Percentiles rank a stretch among this genome's conserved stretches.
These are phyloP conservation scores for Branchinecta lindahli DNA, from an alignment of 1,140 invertebrate species.

Conservation along the genomic window DNA sequence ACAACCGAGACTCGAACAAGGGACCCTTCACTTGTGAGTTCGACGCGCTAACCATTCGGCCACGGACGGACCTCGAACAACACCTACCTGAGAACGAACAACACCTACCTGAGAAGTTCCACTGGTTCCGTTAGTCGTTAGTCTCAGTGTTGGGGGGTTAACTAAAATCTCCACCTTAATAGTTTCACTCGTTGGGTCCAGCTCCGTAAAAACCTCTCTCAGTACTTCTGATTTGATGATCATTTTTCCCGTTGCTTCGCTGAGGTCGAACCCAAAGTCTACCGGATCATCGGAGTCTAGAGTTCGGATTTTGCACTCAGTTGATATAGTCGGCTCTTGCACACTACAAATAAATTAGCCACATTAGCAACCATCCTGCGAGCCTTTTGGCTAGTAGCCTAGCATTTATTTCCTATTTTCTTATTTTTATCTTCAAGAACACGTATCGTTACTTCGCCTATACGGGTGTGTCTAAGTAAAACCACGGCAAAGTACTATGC, in stretches of 20 bases:
- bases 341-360: neutral
- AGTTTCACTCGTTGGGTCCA: neutral
- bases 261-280: neutral
- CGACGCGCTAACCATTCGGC: too few species aligned
- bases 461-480: too few species aligned
- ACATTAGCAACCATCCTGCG: too few species aligned
- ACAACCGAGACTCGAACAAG: too few species aligned
- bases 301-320: neutral
- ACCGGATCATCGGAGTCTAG: neutral
- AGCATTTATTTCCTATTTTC: too few species aligned
- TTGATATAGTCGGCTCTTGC: neutral
- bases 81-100: too few species aligned
- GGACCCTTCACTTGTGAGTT: too few species aligned
- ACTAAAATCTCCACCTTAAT: neutral
- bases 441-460: too few species aligned
- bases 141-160: neutral
- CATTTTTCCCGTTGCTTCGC: neutral
- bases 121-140: neutral
- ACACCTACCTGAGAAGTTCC: neutral
- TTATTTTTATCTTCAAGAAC: too few species aligned
- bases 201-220: neutral
- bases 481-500: too few species aligned
- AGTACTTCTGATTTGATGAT: neutral
- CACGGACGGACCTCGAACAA: too few species aligned
- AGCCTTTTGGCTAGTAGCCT: too few species aligned